Evolutionary conservation across 2,113 vertebrate species (phyloP).

Genomic region (Phainopepla nitens): DNA sequence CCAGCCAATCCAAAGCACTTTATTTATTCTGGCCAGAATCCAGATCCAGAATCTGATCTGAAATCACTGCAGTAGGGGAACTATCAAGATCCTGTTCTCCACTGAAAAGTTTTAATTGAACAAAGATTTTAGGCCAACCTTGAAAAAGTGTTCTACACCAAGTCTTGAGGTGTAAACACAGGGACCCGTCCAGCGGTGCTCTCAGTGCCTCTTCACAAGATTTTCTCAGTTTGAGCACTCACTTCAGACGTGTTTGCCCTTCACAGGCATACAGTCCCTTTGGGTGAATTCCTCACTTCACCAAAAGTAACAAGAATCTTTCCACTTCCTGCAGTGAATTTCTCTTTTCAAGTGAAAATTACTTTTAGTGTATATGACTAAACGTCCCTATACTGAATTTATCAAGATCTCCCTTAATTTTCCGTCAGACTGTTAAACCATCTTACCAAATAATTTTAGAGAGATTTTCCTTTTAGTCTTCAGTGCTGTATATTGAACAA

Average conservation of each 20-base stretch:
- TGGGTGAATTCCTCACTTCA: neutral
- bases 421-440: neutral
- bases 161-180: neutral
- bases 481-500: conserved; percentile 1
- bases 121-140: neutral
- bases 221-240: neutral
- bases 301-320: neutral
- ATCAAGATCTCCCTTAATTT: neutral
- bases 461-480: neutral
- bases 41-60: neutral
- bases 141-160: neutral
- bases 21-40: neutral
- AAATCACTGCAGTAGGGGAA: neutral
- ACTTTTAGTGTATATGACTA: neutral
- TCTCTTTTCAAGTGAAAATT: neutral
- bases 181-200: neutral
- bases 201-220: neutral
- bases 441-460: conserved; percentile 7
- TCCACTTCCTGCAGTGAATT: neutral
- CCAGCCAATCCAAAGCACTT: neutral
- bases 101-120: neutral
- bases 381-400: neutral
- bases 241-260: neutral
- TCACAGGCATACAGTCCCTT: neutral
- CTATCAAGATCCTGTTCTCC: neutral